Conservation (phyloP, 2,888 invertebrate species). For the Phalera bucephala region DNA sequence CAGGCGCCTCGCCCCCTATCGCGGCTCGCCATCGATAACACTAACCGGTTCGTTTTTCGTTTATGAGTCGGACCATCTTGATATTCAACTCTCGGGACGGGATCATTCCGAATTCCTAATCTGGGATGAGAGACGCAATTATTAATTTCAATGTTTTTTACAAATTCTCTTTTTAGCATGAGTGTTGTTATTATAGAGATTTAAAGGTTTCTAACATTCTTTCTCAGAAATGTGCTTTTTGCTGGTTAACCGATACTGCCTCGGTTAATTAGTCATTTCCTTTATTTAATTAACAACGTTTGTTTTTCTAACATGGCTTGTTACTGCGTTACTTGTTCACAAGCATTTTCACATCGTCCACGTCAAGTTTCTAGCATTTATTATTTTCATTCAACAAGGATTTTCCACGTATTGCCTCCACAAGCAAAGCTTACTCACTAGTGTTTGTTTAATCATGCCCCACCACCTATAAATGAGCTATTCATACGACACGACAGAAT, state of each 20-base stretch:
- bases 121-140: conserved; percentile 28
- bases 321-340: conserved; percentile 40
- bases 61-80: conserved; percentile 61
- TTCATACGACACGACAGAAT: conserved; percentile 36
- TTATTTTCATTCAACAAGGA: conserved; percentile 66
- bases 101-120: conserved; percentile 45
- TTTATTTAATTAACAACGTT: conserved; percentile 35
- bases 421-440: conserved; percentile 41
- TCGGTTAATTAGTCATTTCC: conserved; percentile 45
- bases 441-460: conserved; percentile 42
- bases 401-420: conserved; percentile 49
- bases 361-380: conserved; percentile 55
- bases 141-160: conserved; percentile 27
- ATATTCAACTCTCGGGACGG: conserved; percentile 39
- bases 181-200: conserved; percentile 2
- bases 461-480: conserved; percentile 44
- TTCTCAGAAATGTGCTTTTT: conserved; percentile 1
- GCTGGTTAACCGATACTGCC: conserved; percentile 8
- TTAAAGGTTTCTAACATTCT: background rate
- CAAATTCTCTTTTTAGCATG: conserved; percentile 22
- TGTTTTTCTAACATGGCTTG: conserved; percentile 39
- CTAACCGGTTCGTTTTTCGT: conserved; percentile 74
- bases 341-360: conserved; percentile 41
- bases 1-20: conserved; percentile 77
- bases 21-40: conserved; percentile 77